A percentile compares a stretch with the other conserved stretches of the same genome.
These are phyloP conservation scores for Netelia inedita DNA, from an alignment of 2,888 invertebrate species.

Conservation along the genomic window DNA sequence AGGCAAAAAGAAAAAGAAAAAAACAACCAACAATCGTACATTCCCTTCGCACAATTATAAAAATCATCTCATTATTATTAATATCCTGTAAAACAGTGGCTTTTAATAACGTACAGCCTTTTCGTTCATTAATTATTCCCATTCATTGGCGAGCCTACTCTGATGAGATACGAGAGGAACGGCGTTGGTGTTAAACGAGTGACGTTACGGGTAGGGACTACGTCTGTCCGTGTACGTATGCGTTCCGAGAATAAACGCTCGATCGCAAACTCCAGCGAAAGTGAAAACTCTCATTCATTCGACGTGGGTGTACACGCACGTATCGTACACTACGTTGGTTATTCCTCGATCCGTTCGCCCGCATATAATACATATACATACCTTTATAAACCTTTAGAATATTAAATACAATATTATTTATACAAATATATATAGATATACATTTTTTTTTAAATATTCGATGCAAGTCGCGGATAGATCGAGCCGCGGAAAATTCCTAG, in stretches of 20 bases:
- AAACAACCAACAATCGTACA: neutral
- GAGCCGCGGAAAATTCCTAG: conserved; percentile 45
- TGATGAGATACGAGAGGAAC: conserved; percentile 35
- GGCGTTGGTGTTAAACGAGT: conserved; percentile 42
- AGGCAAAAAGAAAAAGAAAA: neutral
- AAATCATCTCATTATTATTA: conserved; percentile 39
- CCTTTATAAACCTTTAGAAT: neutral
- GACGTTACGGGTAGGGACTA: conserved; percentile 9
- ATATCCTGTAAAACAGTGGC: conserved; percentile 1
- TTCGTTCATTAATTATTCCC: conserved; percentile 59
- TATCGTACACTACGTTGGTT: conserved; percentile 19
- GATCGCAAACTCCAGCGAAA: conserved; percentile 59
- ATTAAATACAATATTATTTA: neutral
- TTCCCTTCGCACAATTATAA: conserved; percentile 48
- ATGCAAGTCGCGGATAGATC: conserved; percentile 25
- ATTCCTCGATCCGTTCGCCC: conserved; percentile 43
- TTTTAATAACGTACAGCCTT: neutral
- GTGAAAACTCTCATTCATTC: conserved; percentile 68
- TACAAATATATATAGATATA: neutral
- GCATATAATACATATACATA: conserved; percentile 24
- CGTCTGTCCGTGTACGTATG: neutral
- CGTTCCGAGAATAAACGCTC: neutral
- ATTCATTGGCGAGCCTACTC: conserved; percentile 24
- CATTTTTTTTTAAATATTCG: neutral
- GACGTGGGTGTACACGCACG: conserved; percentile 64